phyloP scores from a whole-genome alignment of 2,797 vertebrate species.

The Enteromius radiatus region DNA sequence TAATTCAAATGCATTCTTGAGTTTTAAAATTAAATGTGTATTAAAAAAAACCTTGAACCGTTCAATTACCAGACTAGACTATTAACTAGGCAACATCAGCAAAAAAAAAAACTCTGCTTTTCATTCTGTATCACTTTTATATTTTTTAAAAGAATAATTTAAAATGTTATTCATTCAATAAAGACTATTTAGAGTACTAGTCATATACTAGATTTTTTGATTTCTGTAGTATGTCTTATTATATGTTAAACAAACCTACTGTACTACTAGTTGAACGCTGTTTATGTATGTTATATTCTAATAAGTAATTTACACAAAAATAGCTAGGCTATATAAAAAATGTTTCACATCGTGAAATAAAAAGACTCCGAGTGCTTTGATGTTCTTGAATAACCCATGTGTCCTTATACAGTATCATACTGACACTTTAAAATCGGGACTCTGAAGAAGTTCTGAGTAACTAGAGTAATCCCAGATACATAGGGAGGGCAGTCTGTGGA shows the following conservation, averaged over 20 bases:
- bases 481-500: not conserved
- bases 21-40: not conserved
- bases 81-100: not conserved
- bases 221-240: not conserved
- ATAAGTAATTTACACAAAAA: not conserved
- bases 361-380: not conserved
- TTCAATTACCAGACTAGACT: not conserved
- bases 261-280: not conserved
- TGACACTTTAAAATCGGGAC: not conserved
- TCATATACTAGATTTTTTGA: not conserved
- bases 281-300: not conserved
- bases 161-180: not conserved
- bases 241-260: not conserved
- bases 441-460: not conserved
- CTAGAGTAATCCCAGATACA: not conserved
- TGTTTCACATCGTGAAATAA: not conserved
- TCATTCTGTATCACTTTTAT: not conserved
- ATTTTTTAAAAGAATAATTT: not conserved
- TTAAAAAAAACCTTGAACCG: not conserved
- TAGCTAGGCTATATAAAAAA: not conserved
- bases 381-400: not conserved
- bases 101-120: not conserved
- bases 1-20: not conserved
- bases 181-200: not conserved
- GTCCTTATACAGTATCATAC: not conserved